Base-by-base conservation (phyloP, 1,140 invertebrate species). In the Patella vulgata region DNA sequence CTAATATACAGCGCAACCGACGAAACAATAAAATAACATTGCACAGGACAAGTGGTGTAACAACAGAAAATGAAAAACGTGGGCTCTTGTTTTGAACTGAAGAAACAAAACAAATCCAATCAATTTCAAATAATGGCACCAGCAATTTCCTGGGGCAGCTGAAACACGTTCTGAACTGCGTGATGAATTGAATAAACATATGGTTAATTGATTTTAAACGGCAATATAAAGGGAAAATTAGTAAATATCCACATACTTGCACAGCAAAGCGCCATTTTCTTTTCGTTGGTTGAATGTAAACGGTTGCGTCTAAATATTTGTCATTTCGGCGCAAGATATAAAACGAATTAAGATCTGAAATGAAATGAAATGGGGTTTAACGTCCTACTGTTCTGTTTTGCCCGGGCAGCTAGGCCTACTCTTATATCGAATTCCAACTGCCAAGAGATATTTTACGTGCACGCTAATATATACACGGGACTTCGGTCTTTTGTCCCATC, bases 221-320 rank as follows among this genome's bases (percentile, higher is more conserved):
- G 43, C 17, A 50, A 19, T 1, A 44, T 12, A 57, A 43, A 30
- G 14, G 11, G 17, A 47, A 48, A 51, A 53, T 39, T 12, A 17
- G 5, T 52, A 17, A 40, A 54, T n/a, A n/a, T n/a, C n/a, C 66
- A 70, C 69, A 63, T 65, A 77, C 78, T 75, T 64, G 78, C 76
- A 80, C 78, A 80, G 78, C 76, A 80, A 42, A 80, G 74, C 76
- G 78, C 74, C 78, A 80, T 80, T 57, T 78, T 79, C 74, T 61
- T 63, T 69, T 51, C 53, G 61, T 75, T 73, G 77, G 74, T 73
- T 79, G 74, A 74, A 58, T 52, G 19, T 52, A 40, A 40, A n/a
- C n/a, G n/a, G n/a, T n/a, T n/a, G n/a, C n/a, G n/a, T 40, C 9
- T 40, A 11, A 11, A 40, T n/a, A 40, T 11, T 11, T 40, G 39